Percentiles rank a stretch among this genome's conserved stretches.
Conservation (phyloP, 2,113 vertebrate genomes). For the Varanus komodoensis region DNA sequence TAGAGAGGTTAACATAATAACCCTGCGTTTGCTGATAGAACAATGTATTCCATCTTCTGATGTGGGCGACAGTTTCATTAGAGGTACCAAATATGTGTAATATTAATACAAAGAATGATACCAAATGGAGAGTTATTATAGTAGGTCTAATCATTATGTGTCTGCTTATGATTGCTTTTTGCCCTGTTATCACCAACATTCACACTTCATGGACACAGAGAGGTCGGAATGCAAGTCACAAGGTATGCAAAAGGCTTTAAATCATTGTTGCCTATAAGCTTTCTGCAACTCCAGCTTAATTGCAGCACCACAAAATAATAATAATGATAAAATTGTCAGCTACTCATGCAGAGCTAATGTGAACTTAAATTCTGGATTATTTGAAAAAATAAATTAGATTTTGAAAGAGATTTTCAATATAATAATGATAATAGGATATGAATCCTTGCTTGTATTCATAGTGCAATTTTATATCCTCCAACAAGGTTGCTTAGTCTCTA, state of each 20-base stretch:
- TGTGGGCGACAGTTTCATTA: not conserved
- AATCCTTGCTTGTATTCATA: not conserved
- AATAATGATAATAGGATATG: not conserved
- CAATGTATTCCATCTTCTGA: not conserved
- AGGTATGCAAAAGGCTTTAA: slow-evolving; percentile 29
- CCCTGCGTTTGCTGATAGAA: not conserved
- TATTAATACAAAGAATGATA: slow-evolving; percentile 4
- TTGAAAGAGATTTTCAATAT: not conserved
- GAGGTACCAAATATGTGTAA: not conserved
- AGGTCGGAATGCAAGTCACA: slow-evolving; percentile 6
- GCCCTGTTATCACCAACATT: not conserved
- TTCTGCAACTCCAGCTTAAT: slow-evolving; percentile 59
- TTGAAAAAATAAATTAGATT: slow-evolving; percentile 4
- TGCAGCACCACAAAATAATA: slow-evolving; percentile 36
- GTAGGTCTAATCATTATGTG: not conserved
- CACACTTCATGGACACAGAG: slow-evolving; percentile 28
- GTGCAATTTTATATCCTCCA: not conserved
- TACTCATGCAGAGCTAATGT: slow-evolving; percentile 29
- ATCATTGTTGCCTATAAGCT: slow-evolving; percentile 48
- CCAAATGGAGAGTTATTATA: not conserved
- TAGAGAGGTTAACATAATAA: slow-evolving; percentile 14
- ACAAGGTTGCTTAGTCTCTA: slow-evolving; percentile 20
- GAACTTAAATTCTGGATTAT: not conserved
- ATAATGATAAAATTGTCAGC: not conserved
- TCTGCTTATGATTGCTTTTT: not conserved